Evolutionary conservation across 2,888 invertebrate genomes (phyloP), one percentile per base, ranked within the genome.

Genomic region (Chirona hameri): DNA sequence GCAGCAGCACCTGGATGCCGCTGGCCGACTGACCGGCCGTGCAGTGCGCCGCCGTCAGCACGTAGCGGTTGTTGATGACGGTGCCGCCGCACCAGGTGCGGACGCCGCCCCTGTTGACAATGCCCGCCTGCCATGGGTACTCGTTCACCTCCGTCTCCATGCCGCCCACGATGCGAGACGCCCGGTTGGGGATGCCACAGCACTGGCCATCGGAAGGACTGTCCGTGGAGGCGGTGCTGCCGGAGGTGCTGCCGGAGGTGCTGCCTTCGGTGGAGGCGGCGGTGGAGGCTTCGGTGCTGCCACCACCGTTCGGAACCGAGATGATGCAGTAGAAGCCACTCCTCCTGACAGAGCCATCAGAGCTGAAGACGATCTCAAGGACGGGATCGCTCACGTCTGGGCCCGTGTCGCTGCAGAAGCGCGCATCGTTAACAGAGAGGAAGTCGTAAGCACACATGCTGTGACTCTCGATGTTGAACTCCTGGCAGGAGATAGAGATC

Each of bases 21-120:
- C 52, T 29, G 52, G 52, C 27, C 0, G 52, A 27, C 3, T 15
- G 1, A 4, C 80, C 55, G 52, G 29, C 27, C 27, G 80, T 80
- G 27, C 80, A 80, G 52, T 80, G 80, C 4, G 80, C 80, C n/a
- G 80, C 80, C 48, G 80, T 52, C 80, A 80, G 14, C 29, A 80
- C 52, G 80, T 80, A 80, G n/a, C 52, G 27, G 80, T 14, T 52
- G 52, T 80, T 80, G 80, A 80, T 80, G 52, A 80, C 27, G 27
- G 52, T 52, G 80, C 79, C 80, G 7, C 80, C 80, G 29, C 80
- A 80, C 52, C 52, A 29, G 80, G 18, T 52, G n/a, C 76, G 31
- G 31, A 14, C 24, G 27, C 15, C 29, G 4, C 18, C 80, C 80
- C 5, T 27, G 3, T 27, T 27, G n/a, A 15, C 52, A 14, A 80